Base-by-base conservation (phyloP, 2,888 invertebrate genomes). In the Polietes domitor region DNA sequence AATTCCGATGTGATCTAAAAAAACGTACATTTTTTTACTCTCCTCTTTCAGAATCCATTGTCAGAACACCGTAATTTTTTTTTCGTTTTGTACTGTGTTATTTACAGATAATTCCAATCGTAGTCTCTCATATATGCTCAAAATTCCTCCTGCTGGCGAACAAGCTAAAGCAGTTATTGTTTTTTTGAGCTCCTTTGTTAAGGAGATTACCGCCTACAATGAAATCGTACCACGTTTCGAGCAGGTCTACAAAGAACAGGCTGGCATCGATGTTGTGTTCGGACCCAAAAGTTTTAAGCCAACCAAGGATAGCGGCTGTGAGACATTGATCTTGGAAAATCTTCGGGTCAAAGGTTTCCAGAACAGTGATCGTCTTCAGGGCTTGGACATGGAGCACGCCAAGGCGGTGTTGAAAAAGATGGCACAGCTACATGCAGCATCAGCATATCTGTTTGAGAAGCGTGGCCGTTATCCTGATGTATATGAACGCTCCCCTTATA, bases 371-470 rank as follows among this genome's bases (percentile, higher is more conserved):
- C 88, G 89, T 10, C 78, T 87, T 0, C 80, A 85, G 10, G 89
- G 91, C 5, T 82, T 91, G 7, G 89, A 91, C 41, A 77, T 89
- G 86, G 83, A 85, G 0, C 91, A 91, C 37, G 87, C 87, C 17
- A 86, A 89, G 61, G 63, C 86, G 0, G 87, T 86, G 0, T 85
- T 91, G 0, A 85, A 87, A 17, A 91, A 91, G 63, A 32, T 91
- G 37, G 90, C 91, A 0, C 85, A 91, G 74, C 90, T 90, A 82
- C 91, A 91, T 87, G 91, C 91, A 0, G 89, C 89, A 0, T 91
- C 91, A 0, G 87, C 88, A 3, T 88, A 86, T 37, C 77, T 87
- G 5, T 87, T 86, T 41, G 88, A 88, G 78, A 71, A 76, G 0
- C 82, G 86, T 41, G 89, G 89, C 1, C 65, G 80, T 4, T 89